Conservation (phyloP, 2,888 invertebrate species). For the Cerceris rybyensis region DNA sequence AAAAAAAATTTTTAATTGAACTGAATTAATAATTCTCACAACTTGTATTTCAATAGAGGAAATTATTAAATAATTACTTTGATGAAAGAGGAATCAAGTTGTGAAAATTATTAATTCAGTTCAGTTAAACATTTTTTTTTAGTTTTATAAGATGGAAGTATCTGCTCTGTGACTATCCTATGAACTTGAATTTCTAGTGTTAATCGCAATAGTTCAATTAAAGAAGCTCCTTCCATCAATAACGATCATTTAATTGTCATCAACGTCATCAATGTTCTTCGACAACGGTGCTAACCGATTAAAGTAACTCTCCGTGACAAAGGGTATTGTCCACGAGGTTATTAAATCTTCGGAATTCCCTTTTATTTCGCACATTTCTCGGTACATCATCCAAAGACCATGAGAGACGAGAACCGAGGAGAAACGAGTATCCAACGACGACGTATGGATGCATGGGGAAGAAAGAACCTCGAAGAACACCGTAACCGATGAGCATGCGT, state of each 20-base stretch:
- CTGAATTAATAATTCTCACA: no score
- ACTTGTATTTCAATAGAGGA: no score
- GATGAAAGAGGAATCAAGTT: no score
- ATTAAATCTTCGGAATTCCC: conserved; percentile 70
- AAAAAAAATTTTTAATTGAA: no score
- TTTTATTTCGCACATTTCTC: conserved; percentile 66
- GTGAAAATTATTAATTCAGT: no score
- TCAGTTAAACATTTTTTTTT: no score
- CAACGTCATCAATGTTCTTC: background rate
- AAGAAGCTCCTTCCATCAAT: no score
- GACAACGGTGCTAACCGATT: background rate
- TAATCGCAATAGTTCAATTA: no score
- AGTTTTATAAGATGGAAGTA: no score
- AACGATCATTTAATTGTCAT: background rate
- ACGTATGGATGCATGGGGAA: conserved; percentile 39
- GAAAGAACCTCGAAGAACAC: conserved; percentile 52
- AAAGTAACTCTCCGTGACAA: conserved; percentile 1
- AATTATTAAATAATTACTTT: no score
- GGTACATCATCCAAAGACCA: conserved; percentile 51
- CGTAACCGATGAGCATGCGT: conserved; percentile 79
- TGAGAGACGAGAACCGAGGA: conserved; percentile 43
- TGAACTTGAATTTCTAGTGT: no score
- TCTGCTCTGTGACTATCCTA: no score
- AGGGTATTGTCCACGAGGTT: conserved; percentile 61
- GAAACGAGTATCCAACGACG: conserved; percentile 56